Conservation (phyloP, 2,113 vertebrate genomes). For the Entomyzon cyanotis region DNA sequence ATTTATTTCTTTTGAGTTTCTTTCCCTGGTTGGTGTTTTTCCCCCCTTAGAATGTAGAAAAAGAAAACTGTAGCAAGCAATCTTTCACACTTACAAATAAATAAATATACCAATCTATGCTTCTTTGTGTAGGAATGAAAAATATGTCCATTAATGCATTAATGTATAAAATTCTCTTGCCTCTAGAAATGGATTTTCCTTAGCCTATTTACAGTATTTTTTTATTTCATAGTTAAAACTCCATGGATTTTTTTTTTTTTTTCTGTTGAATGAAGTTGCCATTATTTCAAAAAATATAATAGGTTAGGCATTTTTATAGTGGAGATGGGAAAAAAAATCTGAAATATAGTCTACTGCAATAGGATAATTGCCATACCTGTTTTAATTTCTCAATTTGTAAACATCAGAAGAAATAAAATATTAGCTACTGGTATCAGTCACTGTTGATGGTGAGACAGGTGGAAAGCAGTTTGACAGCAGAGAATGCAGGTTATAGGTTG, state of each 20-base stretch:
- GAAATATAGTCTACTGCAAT: not conserved
- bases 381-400: not conserved
- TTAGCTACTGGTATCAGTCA: rapidly evolving
- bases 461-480: not conserved
- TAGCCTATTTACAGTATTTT: not conserved
- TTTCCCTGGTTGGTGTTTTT: not conserved
- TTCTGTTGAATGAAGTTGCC: not conserved
- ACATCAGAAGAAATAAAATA: not conserved
- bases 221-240: not conserved
- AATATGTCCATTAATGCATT: conserved; percentile 23
- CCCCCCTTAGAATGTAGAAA: not conserved
- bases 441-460: rapidly evolving
- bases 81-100: conserved; percentile 62
- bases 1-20: conserved; percentile 26
- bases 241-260: not conserved
- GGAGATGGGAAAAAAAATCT: not conserved
- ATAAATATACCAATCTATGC: conserved; percentile 45
- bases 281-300: conserved; percentile 47
- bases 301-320: not conserved
- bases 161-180: conserved; percentile 65
- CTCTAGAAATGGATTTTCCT: conserved; percentile 31
- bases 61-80: conserved; percentile 33
- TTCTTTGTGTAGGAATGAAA: conserved; percentile 54
- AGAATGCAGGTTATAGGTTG: rapidly evolving
- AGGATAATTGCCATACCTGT: rapidly evolving